A percentile compares a stretch with the other conserved stretches of the same genome.
Evolutionary conservation across 1,140 invertebrate species (phyloP).

Genomic region (Hylaeus anthracinus): DNA sequence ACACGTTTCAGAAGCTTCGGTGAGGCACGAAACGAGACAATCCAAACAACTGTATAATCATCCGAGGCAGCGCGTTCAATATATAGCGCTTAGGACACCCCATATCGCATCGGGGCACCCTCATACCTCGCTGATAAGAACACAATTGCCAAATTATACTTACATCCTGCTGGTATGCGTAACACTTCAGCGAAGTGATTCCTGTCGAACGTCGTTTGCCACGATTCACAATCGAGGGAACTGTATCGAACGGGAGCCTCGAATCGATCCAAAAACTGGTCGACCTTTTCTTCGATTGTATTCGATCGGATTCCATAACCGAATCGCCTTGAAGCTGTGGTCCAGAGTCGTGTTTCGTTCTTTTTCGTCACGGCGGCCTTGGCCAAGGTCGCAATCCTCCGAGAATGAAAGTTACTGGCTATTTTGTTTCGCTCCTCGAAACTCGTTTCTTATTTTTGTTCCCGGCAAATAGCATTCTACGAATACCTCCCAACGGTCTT

Average conservation of each 20-base stretch:
- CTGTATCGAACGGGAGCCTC: slow-evolving; percentile 3
- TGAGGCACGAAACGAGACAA: neutral
- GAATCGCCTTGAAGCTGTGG: slow-evolving; percentile 60
- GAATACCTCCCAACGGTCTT: neutral
- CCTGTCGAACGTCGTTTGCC: neutral
- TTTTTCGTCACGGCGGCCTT: slow-evolving; percentile 38
- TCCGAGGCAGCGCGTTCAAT: neutral
- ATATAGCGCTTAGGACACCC: slow-evolving; percentile 17
- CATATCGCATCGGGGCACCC: slow-evolving; percentile 70
- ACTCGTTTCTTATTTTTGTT: neutral
- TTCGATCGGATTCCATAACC: slow-evolving; percentile 39
- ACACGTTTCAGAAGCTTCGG: neutral
- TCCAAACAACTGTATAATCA: slow-evolving; percentile 1
- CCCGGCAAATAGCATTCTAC: neutral
- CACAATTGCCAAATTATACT: slow-evolving; percentile 42
- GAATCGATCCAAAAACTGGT: slow-evolving; percentile 62
- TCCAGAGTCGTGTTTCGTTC: slow-evolving; percentile 33
- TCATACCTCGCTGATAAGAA: slow-evolving; percentile 52
- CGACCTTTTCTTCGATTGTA: slow-evolving; percentile 49
- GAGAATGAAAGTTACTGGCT: slow-evolving; percentile 19
- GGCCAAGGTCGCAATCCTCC: slow-evolving; percentile 29
- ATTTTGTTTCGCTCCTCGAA: neutral
- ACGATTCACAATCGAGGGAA: neutral
- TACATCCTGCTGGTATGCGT: neutral
- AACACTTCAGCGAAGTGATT: neutral